Conservation (phyloP, 2,888 invertebrate genomes). For the Cephalotes varians region DNA sequence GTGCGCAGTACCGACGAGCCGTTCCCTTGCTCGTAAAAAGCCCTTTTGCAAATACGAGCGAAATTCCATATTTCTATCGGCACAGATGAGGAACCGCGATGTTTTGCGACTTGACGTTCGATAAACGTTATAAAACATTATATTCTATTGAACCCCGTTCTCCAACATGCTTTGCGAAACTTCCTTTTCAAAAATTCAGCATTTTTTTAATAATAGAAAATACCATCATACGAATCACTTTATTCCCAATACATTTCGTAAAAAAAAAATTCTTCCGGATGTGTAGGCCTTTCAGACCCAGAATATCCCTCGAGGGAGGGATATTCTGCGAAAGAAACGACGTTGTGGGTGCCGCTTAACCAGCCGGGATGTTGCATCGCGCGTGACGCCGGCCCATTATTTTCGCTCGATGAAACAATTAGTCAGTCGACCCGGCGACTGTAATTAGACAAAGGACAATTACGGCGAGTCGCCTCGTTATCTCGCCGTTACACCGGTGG, state of each 20-base stretch:
- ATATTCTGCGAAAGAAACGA: not conserved
- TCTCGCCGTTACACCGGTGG: conserved; percentile 61
- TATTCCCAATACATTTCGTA: too few relatives aligned
- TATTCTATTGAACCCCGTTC: not conserved
- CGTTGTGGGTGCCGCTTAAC: conserved; percentile 59
- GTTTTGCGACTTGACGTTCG: not conserved
- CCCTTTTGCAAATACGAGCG: conserved; percentile 18
- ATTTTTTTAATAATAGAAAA: not conserved
- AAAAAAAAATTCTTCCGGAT: not conserved
- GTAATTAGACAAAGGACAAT: conserved; percentile 78
- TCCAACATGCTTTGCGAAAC: not conserved
- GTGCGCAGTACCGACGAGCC: conserved; percentile 65
- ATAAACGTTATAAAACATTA: not conserved
- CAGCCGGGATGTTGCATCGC: conserved; percentile 60
- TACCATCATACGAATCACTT: too few relatives aligned
- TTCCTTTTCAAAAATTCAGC: not conserved
- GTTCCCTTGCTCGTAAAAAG: conserved; percentile 74
- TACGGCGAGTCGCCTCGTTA: conserved; percentile 71
- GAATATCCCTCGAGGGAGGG: not conserved
- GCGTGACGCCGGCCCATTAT: conserved; percentile 79
- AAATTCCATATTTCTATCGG: conserved; percentile 49
- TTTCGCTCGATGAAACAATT: conserved; percentile 80
- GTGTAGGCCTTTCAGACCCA: too few relatives aligned
- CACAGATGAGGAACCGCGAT: not conserved
- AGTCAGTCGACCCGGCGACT: conserved; percentile 69